These are phyloP conservation scores for Vannuccia rotundouncinata DNA, from an alignment of 2,888 invertebrate species.

Conservation along the genomic window DNA sequence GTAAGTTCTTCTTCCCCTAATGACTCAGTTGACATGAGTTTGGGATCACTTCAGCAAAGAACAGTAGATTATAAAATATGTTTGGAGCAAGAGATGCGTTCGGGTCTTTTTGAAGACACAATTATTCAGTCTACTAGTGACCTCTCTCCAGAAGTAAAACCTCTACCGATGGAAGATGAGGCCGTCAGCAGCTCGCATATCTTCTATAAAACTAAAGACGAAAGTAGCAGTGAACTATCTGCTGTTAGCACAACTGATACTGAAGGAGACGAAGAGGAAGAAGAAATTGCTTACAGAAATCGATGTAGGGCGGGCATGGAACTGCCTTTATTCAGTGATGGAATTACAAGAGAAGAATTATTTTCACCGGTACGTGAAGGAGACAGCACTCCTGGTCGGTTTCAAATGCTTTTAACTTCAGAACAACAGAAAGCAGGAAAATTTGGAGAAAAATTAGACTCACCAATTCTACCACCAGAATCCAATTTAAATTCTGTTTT, in stretches of 20 bases:
- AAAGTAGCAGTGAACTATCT: slow-evolving; percentile 4
- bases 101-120: slow-evolving; percentile 3
- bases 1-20: neutral
- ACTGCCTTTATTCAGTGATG: neutral
- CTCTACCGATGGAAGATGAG: neutral
- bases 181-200: neutral
- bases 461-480: neutral
- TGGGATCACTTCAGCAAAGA: neutral
- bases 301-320: neutral
- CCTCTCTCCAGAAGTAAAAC: neutral
- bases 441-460: neutral
- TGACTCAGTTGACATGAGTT: neutral
- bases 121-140: neutral
- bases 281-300: neutral
- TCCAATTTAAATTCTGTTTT: neutral
- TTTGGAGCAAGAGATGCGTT: slow-evolving; percentile 6
- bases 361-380: slow-evolving; percentile 14
- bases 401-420: neutral
- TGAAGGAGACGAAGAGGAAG: slow-evolving; percentile 7
- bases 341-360: neutral
- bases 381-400: neutral
- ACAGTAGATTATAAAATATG: neutral
- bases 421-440: neutral
- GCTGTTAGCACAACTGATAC: neutral
- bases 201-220: slow-evolving; percentile 5